A percentile compares a stretch with the other conserved stretches of the same genome.
phyloP scores from a whole-genome alignment of 1,140 invertebrate species.

The Octopus sinensis region DNA sequence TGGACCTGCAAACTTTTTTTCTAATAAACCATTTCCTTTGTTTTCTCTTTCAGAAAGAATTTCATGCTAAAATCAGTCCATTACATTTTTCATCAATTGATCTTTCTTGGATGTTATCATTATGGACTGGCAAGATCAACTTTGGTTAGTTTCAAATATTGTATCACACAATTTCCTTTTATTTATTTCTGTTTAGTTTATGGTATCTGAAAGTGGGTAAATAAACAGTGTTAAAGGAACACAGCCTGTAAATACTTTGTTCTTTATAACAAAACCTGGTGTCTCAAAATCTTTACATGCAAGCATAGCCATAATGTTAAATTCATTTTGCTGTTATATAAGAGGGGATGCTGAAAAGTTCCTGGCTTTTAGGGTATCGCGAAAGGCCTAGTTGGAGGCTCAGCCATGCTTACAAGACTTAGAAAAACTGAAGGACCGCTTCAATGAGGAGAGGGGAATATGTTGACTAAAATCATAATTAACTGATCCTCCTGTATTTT shows the following conservation, averaged over 20 bases:
- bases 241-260: background rate
- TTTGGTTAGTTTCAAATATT: background rate
- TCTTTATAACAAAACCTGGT: background rate
- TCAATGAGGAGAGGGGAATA: too few species aligned
- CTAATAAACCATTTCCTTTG: too few species aligned
- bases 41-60: conserved; percentile 4
- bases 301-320: background rate
- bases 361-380: too few species aligned
- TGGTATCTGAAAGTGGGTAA: background rate
- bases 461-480: too few species aligned
- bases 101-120: background rate
- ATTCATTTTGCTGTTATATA: too few species aligned
- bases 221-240: too few species aligned
- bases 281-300: background rate
- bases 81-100: background rate
- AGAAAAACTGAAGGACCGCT: too few species aligned
- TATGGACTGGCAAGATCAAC: background rate
- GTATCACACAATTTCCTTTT: background rate
- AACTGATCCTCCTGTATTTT: too few species aligned
- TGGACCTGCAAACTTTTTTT: too few species aligned
- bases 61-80: background rate
- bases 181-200: background rate
- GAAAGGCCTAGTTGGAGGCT: too few species aligned
- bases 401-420: too few species aligned
- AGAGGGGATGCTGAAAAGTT: too few species aligned